Conservation (phyloP, 1,140 invertebrate genomes). For the Scylla paramamosain region DNA sequence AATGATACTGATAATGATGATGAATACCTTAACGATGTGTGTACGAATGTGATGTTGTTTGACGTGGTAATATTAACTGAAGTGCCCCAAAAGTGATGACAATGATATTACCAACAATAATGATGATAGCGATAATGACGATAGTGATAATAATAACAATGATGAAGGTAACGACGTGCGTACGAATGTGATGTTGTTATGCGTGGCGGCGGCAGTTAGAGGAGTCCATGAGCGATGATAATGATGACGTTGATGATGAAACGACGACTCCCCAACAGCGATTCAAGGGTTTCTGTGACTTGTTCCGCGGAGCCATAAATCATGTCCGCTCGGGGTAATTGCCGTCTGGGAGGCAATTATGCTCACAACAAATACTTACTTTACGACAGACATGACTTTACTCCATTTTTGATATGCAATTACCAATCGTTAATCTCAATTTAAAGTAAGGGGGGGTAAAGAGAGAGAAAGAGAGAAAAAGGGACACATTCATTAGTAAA, state of each 20-base stretch:
- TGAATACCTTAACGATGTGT: no score
- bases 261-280: background rate
- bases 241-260: slow-evolving; percentile 14
- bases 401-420: background rate
- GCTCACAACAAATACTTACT: background rate
- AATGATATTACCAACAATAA: no score
- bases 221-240: background rate
- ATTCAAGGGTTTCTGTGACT: background rate
- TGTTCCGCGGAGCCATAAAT: background rate
- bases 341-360: background rate
- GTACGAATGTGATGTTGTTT: no score
- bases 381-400: background rate
- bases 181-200: no score
- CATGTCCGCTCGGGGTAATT: background rate
- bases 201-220: no score
- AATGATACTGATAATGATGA: no score
- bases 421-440: background rate
- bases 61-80: no score
- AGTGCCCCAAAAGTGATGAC: no score
- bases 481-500: no score
- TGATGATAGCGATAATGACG: no score
- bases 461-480: background rate
- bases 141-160: no score
- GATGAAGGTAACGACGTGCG: no score
- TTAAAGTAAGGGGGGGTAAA: background rate